phyloP scores from a whole-genome alignment of 2,888 invertebrate species.

The Netelia inedita region DNA sequence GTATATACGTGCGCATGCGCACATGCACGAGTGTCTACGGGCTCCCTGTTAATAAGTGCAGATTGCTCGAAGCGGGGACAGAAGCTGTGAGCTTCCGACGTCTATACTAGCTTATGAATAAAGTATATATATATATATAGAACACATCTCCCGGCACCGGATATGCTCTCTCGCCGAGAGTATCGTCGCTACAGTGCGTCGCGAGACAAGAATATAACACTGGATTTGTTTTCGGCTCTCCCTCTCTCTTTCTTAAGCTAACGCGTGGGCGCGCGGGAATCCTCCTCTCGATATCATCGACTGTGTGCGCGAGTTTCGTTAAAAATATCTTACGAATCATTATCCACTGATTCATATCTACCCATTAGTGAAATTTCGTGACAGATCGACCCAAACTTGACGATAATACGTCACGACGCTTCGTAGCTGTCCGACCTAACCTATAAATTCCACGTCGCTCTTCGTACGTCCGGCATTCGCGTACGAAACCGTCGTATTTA shows the following conservation, averaged over 20 bases:
- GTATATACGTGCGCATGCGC: not conserved
- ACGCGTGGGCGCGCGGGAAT: slow-evolving; percentile 30
- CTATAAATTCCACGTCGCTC: too few species aligned
- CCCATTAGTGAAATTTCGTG: too few species aligned
- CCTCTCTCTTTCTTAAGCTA: slow-evolving; percentile 16
- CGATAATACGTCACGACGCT: too few species aligned
- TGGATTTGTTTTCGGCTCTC: slow-evolving; percentile 1
- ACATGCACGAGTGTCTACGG: not conserved
- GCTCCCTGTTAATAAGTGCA: not conserved
- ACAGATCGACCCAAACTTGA: too few species aligned
- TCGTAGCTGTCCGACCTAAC: too few species aligned
- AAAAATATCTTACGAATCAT: not conserved
- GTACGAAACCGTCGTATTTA: too few species aligned
- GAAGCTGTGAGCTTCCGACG: slow-evolving; percentile 38
- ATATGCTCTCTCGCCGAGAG: slow-evolving; percentile 25
- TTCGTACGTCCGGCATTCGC: too few species aligned
- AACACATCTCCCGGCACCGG: slow-evolving; percentile 21
- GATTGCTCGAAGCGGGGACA: slow-evolving; percentile 11
- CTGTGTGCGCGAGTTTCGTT: not conserved
- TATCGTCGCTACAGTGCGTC: not conserved
- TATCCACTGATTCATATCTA: not conserved
- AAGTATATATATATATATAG: not conserved
- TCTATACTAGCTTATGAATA: slow-evolving; percentile 16
- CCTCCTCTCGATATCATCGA: slow-evolving; percentile 22
- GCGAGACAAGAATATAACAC: slow-evolving; percentile 18